Conservation (phyloP, 2,888 invertebrate species). For the Aspidapion aeneum region DNA sequence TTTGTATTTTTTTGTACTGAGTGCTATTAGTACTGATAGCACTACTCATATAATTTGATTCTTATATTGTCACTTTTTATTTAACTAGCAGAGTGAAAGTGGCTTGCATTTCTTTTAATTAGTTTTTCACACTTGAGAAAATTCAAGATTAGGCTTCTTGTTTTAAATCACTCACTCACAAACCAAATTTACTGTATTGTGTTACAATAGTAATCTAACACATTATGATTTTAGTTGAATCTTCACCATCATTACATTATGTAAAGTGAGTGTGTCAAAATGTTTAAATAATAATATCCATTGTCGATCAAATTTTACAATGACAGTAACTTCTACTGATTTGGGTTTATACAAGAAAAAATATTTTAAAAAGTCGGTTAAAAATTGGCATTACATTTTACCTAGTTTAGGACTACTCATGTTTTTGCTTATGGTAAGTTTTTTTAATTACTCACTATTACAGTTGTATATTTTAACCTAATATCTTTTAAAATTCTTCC, state of each 20-base stretch:
- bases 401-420: slow-evolving; percentile 26
- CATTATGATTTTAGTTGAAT: too few species aligned
- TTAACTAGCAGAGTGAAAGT: too few species aligned
- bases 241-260: too few species aligned
- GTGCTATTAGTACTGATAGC: too few species aligned
- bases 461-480: not conserved
- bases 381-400: slow-evolving; percentile 23
- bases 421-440: slow-evolving; percentile 34
- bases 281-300: not conserved
- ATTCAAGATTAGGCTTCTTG: not conserved
- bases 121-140: not conserved
- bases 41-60: too few species aligned
- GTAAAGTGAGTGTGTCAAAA: not conserved
- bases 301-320: too few species aligned
- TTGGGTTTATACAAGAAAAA: slow-evolving; percentile 34
- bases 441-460: not conserved
- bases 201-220: too few species aligned
- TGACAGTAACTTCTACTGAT: slow-evolving; percentile 24
- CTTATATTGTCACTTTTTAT: too few species aligned
- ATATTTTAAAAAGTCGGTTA: slow-evolving; percentile 21
- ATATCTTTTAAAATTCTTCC: too few species aligned
- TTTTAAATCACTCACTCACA: not conserved
- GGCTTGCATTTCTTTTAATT: not conserved
- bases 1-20: too few species aligned
- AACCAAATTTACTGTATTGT: too few species aligned